Evolutionary conservation across 2,888 invertebrate species (phyloP), one percentile per base, ranked within the genome.

Genomic region (Trissolcus japonicus): DNA sequence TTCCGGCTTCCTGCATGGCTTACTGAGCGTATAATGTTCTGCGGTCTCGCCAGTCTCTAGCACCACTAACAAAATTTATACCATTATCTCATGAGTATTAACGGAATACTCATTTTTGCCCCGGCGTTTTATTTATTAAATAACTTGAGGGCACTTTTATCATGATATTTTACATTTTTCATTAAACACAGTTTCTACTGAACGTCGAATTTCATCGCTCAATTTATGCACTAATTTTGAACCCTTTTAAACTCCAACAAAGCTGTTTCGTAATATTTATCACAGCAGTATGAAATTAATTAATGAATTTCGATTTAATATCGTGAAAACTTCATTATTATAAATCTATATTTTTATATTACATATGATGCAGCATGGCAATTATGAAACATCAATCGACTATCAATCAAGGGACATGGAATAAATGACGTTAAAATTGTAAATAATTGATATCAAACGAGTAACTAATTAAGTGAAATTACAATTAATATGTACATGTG

Each of bases 1-100:
- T 82, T 62, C 77, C 78, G 50, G 77, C 79, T 71, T 83, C 82
- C 76, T 81, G 82, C 72, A 78, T 82, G 80, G 67, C 80, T 68
- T 81, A 80, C 79, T 76, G 75, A 16, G 68, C 68, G 41, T 79
- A 81, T 77, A 83, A 83, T 78, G 78, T 76, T 48, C 55, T 25
- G 16, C 53, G 62, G 21, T 61, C 29, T 6, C 46, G 53, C 11
- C 56, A 55, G 55, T 60, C 55, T 48, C 57, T 61, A 50, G 43
- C 35, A 57, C 54, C 51, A 50, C 63, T 59, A 63, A 69, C 68
- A 69, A 62, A 67, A 75, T 54, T 67, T 62, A 61, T 69, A 48
- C 61, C 48, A 69, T 69, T 69, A 69, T 61, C 55, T 35, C 48
- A 11, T 6, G 35, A 35, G 61, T 69, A 60, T 50, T 69, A 69